Conservation (phyloP, 2,888 invertebrate species). For the Diplazon laetatorius region DNA sequence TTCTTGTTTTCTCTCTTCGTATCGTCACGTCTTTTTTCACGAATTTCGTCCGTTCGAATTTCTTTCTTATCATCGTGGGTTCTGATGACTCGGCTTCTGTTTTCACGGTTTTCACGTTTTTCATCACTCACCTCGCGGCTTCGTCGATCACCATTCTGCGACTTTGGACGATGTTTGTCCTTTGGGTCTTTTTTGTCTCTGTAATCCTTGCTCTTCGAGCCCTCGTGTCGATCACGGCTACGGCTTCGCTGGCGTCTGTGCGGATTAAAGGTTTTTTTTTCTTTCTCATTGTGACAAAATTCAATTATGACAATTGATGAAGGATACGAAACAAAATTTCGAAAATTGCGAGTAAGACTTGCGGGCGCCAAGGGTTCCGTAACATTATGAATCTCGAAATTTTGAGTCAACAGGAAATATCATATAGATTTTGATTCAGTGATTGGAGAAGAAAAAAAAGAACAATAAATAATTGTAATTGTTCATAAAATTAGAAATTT, state of each 20-base stretch:
- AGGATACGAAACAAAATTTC: background rate
- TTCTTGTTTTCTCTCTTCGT: conserved; percentile 8
- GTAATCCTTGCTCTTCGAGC: conserved; percentile 64
- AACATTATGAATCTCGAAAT: too few relatives aligned
- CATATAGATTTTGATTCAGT: too few relatives aligned
- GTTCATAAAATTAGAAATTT: too few relatives aligned
- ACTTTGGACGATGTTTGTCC: conserved; percentile 45
- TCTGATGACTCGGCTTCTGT: conserved; percentile 51
- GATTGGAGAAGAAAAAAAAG: too few relatives aligned
- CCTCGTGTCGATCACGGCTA: conserved; percentile 68
- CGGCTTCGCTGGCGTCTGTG: conserved; percentile 70
- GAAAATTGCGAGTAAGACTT: too few relatives aligned
- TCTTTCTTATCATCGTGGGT: conserved; percentile 42
- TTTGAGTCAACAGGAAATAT: too few relatives aligned
- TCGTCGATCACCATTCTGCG: conserved; percentile 55
- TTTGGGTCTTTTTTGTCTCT: conserved; percentile 55
- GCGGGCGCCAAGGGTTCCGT: too few relatives aligned
- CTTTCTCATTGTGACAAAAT: background rate
- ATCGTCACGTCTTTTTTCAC: conserved; percentile 46
- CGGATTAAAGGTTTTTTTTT: background rate
- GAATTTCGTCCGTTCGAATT: conserved; percentile 17
- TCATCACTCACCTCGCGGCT: conserved; percentile 56
- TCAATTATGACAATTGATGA: background rate
- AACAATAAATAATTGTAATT: too few relatives aligned
- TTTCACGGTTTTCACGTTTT: conserved; percentile 42